Conservation (phyloP, 2,888 invertebrate genomes). For the Nephrocerus scutellatus region DNA sequence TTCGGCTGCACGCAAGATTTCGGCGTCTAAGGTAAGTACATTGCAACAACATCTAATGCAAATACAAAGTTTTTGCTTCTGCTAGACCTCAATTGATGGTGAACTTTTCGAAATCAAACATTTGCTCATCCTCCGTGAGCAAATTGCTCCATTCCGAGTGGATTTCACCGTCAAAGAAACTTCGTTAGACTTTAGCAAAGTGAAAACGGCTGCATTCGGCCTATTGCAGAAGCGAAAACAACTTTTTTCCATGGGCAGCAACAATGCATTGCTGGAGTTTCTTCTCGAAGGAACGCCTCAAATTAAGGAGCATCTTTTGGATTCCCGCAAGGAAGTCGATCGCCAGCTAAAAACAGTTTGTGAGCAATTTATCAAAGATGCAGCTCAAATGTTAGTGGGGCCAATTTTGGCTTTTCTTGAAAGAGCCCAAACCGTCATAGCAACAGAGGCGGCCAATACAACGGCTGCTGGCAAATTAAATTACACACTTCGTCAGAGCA, state of each 20-base stretch:
- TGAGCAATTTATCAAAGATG: conserved; percentile 77
- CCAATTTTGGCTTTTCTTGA: conserved; percentile 67
- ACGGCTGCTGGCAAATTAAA: conserved; percentile 28
- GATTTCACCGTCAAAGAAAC: conserved; percentile 92
- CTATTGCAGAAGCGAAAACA: conserved; percentile 70
- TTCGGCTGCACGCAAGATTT: conserved; percentile 72
- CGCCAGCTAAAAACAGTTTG: conserved; percentile 83
- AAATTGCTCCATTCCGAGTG: conserved; percentile 96
- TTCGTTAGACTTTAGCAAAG: conserved; percentile 85
- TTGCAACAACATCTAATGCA: not conserved
- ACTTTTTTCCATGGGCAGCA: conserved; percentile 78
- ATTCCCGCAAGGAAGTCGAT: conserved; percentile 95
- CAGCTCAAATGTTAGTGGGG: conserved; percentile 68
- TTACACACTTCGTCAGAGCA: conserved; percentile 48
- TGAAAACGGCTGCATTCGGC: conserved; percentile 77
- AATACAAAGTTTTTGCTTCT: conserved; percentile 24
- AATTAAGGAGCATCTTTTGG: conserved; percentile 84
- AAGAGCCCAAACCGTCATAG: conserved; percentile 53
- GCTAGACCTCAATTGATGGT: conserved; percentile 75
- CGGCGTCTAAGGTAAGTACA: conserved; percentile 55
- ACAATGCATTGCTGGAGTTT: conserved; percentile 90
- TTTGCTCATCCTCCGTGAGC: conserved; percentile 89
- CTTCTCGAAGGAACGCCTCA: conserved; percentile 87
- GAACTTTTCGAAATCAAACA: conserved; percentile 98
- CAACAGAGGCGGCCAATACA: conserved; percentile 19